phyloP scores from a whole-genome alignment of 2,797 vertebrate species.

The Sebastes matsubarae region DNA sequence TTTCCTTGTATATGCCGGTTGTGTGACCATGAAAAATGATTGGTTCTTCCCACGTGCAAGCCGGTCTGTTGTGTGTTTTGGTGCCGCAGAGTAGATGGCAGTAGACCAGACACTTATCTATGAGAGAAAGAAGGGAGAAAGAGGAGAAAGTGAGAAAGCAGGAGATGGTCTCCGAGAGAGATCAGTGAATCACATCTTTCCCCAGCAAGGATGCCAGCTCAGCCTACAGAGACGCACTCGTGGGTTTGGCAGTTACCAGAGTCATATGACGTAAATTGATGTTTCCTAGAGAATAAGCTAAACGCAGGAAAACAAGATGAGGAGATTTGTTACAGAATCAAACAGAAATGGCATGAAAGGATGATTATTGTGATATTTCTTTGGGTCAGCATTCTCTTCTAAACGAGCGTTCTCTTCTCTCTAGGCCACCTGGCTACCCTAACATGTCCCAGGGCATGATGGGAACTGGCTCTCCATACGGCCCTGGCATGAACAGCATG shows the following conservation, averaged over 20 bases:
- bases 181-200: conserved; percentile 44
- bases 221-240: conserved; percentile 32
- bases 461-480: conserved; percentile 92
- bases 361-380: neutral
- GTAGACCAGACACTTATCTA: conserved; percentile 39
- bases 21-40: conserved; percentile 38
- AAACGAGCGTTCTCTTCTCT: conserved; percentile 29
- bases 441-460: conserved; percentile 95
- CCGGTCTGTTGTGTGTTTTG: conserved; percentile 34
- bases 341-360: neutral
- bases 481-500: conserved; percentile 97
- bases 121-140: conserved; percentile 17
- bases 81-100: conserved; percentile 52
- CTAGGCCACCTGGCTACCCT: conserved; percentile 93
- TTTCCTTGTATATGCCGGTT: conserved; percentile 1
- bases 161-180: conserved; percentile 31
- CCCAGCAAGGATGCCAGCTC: conserved; percentile 33
- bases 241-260: conserved; percentile 23
- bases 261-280: conserved; percentile 40
- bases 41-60: conserved; percentile 46
- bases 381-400: neutral
- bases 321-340: neutral
- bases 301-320: neutral
- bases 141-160: conserved; percentile 25
- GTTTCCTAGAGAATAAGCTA: conserved; percentile 22